phyloP scores from a whole-genome alignment of 2,797 vertebrate species.

The Phoebastria nigripes region DNA sequence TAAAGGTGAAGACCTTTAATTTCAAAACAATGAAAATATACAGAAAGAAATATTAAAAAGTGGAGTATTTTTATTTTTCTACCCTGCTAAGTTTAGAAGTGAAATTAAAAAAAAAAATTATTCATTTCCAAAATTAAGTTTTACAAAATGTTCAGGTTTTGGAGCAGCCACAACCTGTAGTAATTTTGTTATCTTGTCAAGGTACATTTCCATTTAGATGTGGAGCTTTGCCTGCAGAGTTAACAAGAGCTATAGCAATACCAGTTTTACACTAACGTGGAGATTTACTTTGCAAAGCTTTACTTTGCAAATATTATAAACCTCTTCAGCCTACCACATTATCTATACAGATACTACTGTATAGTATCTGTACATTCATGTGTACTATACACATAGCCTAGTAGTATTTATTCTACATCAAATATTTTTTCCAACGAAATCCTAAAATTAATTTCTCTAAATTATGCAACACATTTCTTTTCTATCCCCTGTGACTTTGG shows the following conservation, averaged over 20 bases:
- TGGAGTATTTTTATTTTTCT: not conserved
- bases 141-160: not conserved
- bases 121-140: not conserved
- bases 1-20: not conserved
- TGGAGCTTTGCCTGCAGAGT: not conserved
- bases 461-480: not conserved
- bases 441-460: not conserved
- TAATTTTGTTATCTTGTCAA: not conserved
- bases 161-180: not conserved
- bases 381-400: not conserved
- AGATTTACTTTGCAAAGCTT: not conserved
- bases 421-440: not conserved
- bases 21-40: not conserved
- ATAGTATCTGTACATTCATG: not conserved
- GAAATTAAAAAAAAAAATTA: not conserved
- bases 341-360: not conserved
- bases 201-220: not conserved
- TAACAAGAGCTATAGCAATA: not conserved
- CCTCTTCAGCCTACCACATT: not conserved
- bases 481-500: not conserved
- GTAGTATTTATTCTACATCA: not conserved
- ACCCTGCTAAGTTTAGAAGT: not conserved
- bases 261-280: not conserved
- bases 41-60: not conserved
- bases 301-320: not conserved